phyloP scores from a whole-genome alignment of 2,888 invertebrate species.

The Tipula helvola region DNA sequence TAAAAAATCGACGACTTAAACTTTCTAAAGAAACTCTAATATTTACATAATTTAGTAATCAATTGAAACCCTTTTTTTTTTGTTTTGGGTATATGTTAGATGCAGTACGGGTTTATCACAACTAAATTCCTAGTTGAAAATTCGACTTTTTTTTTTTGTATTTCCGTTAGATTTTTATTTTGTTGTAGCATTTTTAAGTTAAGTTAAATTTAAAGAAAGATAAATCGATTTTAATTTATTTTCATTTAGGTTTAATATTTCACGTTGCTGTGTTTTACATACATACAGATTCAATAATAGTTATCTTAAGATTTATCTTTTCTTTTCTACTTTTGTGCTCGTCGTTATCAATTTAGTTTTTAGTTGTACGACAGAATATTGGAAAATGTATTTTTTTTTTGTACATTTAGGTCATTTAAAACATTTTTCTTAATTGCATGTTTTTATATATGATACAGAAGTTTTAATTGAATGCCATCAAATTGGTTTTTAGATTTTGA shows the following conservation, averaged over 20 bases:
- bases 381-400: not conserved
- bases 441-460: not conserved
- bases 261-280: not conserved
- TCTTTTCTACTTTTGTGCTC: not conserved
- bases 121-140: not conserved
- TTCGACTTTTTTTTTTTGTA: not conserved
- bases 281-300: not conserved
- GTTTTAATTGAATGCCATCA: too few relatives aligned
- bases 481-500: too few relatives aligned
- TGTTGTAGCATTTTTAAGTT: not conserved
- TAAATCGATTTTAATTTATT: not conserved
- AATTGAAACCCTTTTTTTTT: not conserved
- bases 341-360: not conserved
- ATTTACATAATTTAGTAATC: not conserved
- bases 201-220: not conserved
- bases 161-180: not conserved
- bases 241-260: not conserved
- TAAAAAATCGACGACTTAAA: not conserved
- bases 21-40: not conserved
- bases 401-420: not conserved
- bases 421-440: not conserved
- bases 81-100: not conserved
- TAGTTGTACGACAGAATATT: not conserved
- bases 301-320: not conserved
- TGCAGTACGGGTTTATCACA: not conserved